Conservation (phyloP, 2,888 invertebrate species). For the Hypsopygia costalis region DNA sequence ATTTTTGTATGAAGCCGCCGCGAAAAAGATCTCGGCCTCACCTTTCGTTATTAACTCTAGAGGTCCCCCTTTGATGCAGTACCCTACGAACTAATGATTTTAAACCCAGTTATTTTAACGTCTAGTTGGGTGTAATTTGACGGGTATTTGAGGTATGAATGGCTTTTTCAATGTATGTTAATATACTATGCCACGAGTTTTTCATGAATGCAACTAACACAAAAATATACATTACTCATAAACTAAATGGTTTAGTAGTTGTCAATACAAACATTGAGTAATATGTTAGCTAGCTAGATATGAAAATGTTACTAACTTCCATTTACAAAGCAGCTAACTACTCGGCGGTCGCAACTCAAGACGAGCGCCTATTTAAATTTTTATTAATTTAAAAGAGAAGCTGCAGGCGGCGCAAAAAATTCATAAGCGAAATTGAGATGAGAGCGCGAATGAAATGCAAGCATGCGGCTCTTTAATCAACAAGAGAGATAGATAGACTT, state of each 20-base stretch:
- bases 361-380: conserved; percentile 48
- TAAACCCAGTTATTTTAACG: conserved; percentile 51
- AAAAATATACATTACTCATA: too few relatives aligned
- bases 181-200: too few relatives aligned
- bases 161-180: too few relatives aligned
- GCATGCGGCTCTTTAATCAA: conserved; percentile 27
- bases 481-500: conserved; percentile 41
- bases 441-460: conserved; percentile 37
- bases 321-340: conserved; percentile 26
- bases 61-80: conserved; percentile 61
- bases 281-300: too few relatives aligned
- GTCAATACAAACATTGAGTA: too few relatives aligned
- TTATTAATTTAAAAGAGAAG: conserved; percentile 64
- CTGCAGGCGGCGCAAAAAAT: conserved; percentile 44
- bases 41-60: conserved; percentile 72
- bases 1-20: conserved; percentile 57
- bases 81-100: conserved; percentile 62
- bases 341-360: conserved; percentile 26
- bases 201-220: too few relatives aligned
- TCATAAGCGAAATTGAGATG: conserved; percentile 61
- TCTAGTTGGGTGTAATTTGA: too few relatives aligned
- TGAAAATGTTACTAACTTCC: not conserved
- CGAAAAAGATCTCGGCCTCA: conserved; percentile 64
- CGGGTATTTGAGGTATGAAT: too few relatives aligned
- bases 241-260: too few relatives aligned